Evolutionary conservation across 2,888 invertebrate species (phyloP).

Genomic region (Acronicta alni): DNA sequence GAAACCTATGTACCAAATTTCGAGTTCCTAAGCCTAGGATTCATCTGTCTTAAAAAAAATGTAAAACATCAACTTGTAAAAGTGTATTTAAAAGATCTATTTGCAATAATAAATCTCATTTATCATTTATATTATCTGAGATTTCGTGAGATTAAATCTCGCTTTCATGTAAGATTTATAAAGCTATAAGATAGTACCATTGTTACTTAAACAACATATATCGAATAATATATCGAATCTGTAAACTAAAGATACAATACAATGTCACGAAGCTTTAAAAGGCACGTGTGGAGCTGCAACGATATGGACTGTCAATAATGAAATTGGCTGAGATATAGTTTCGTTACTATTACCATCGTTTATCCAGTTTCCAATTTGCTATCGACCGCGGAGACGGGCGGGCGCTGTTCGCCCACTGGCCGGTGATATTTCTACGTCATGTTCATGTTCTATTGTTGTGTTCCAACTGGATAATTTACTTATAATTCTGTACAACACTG

Average conservation of each 20-base stretch:
- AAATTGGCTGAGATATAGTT: constrained; percentile 72
- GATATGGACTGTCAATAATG: constrained; percentile 65
- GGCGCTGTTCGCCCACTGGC: constrained; percentile 43
- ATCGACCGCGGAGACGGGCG: constrained; percentile 53
- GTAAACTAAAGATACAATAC: not conserved
- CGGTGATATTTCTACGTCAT: constrained; percentile 76
- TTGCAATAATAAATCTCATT: too few relatives aligned
- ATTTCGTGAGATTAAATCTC: too few relatives aligned
- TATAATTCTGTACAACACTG: constrained; percentile 50
- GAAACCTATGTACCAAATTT: too few relatives aligned
- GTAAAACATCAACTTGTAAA: too few relatives aligned
- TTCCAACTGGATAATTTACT: constrained; percentile 62
- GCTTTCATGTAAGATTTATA: too few relatives aligned
- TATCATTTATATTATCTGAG: too few relatives aligned
- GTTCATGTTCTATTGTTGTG: constrained; percentile 70
- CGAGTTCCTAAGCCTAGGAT: too few relatives aligned
- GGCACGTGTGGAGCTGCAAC: constrained; percentile 37
- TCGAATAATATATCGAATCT: not conserved
- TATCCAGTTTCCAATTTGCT: constrained; percentile 75
- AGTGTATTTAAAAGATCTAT: too few relatives aligned
- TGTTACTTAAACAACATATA: too few relatives aligned
- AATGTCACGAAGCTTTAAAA: constrained; percentile 32
- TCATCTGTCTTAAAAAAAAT: too few relatives aligned
- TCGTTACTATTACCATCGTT: constrained; percentile 71
- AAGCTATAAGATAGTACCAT: too few relatives aligned